phyloP scores from a whole-genome alignment of 2,797 vertebrate genomes.

The Cynopterus sphinx region DNA sequence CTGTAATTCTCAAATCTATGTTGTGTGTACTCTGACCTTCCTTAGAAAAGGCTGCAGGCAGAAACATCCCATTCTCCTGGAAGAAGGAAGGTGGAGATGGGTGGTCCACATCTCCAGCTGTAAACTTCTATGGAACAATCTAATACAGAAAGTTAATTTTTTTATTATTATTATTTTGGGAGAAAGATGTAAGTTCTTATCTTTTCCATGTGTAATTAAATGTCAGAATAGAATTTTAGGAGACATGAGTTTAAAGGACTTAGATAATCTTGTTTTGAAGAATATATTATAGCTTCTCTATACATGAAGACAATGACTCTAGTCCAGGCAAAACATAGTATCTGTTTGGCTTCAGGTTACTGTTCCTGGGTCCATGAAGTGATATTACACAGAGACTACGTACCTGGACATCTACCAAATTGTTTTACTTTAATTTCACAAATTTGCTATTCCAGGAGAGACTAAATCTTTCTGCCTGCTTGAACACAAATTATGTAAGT shows the following conservation, averaged over 20 bases:
- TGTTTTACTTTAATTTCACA: neutral
- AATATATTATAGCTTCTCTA: neutral
- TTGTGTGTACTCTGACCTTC: constrained; percentile 8
- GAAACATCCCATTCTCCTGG: neutral
- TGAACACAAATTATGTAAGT: neutral
- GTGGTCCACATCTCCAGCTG: neutral
- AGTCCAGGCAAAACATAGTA: neutral
- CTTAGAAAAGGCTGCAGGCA: neutral
- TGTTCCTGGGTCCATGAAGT: neutral
- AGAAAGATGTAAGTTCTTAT: neutral
- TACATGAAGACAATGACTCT: neutral
- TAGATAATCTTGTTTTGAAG: neutral
- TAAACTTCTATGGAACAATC: neutral
- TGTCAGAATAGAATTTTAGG: neutral
- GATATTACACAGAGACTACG: no score
- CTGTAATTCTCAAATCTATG: constrained; percentile 14
- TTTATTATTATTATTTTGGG: neutral
- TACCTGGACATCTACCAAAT: neutral
- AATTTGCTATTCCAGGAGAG: neutral
- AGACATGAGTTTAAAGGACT: neutral
- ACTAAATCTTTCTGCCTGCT: neutral
- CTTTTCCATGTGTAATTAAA: neutral
- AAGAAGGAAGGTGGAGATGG: neutral
- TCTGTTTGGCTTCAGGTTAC: neutral
- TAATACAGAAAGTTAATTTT: neutral